Evolutionary conservation across 2,797 vertebrate species (phyloP), one percentile per base, ranked within the genome.

Genomic region (Sebastes matsubarae): DNA sequence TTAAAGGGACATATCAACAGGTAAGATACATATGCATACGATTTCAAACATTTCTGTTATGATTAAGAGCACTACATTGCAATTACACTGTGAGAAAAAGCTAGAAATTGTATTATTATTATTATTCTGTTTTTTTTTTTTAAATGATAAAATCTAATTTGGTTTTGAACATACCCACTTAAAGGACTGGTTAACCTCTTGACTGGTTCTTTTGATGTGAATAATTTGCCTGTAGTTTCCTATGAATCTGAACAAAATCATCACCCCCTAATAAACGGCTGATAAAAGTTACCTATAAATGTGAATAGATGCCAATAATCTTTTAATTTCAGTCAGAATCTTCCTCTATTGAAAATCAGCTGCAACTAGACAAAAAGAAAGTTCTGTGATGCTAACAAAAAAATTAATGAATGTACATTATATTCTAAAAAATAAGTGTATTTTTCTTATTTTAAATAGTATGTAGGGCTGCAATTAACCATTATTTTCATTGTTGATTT

Each of bases 21-120:
- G 94, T 95, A 93, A 89, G 93, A 80, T 36, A 6, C 71, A 32
- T 10, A 59, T 50, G 27, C 3, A 50, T 66, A 7, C 7, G 2
- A 72, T 82, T 79, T 68, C 1, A 70, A 22, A 79, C 6, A 16
- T 67, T 74, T 65, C 10, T 75, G 8, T 61, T 68, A 4, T 24
- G 27, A 68, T 82, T 9, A 55, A 16, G 25, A 63, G 52, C 9
- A 46, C 5, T 4, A 22, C 14, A 27, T 11, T 29, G 3, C 8
- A 78, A 29, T 29, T 3, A 66, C 22, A 3, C 6, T 6, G 12
- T 20, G 8, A 22, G 14, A 54, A 72, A 30, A 68, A 22, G 8
- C 2, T 24, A n/a, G 14, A 66, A 1, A 13, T 29, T 25, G 57
- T 29, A 36, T 12, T 36, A 36, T 36, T 36, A 34, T 34, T 36